Conservation (phyloP, 1,140 invertebrate species). For the Laupala kohalensis region DNA sequence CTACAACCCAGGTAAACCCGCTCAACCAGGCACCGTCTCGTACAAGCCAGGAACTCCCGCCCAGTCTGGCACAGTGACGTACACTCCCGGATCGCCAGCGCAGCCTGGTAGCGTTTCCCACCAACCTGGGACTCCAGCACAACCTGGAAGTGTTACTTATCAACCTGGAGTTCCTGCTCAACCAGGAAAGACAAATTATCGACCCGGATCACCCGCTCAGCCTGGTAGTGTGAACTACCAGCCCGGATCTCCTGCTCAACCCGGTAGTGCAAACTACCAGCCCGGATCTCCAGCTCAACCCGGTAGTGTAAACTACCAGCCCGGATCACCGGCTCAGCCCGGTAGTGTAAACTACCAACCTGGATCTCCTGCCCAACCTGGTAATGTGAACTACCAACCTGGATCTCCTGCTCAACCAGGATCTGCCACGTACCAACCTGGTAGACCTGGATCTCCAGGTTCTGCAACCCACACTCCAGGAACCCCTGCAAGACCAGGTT, state of each 20-base stretch:
- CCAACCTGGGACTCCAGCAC: neutral
- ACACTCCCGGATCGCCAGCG: slow-evolving; percentile 26
- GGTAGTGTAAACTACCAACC: slow-evolving; percentile 7
- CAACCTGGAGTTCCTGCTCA: too few relatives aligned
- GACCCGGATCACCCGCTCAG: too few relatives aligned
- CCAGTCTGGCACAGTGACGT: slow-evolving; percentile 29
- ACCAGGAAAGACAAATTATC: too few relatives aligned
- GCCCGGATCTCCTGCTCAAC: slow-evolving; percentile 20
- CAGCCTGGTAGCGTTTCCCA: slow-evolving; percentile 16
- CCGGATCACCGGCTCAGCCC: slow-evolving; percentile 24
- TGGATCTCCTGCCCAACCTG: slow-evolving; percentile 10
- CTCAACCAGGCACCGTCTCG: slow-evolving; percentile 21
- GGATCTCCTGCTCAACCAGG: slow-evolving; percentile 9
- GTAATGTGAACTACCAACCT: slow-evolving; percentile 9
- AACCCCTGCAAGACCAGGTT: slow-evolving; percentile 10
- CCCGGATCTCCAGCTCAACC: slow-evolving; percentile 29
- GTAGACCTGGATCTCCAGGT: neutral
- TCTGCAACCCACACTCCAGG: slow-evolving; percentile 12
- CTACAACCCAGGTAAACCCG: slow-evolving; percentile 17
- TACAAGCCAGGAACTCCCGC: slow-evolving; percentile 28
- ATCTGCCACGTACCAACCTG: neutral
- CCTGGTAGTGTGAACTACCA: neutral
- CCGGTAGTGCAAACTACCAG: slow-evolving; percentile 23
- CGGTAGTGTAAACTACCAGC: slow-evolving; percentile 28
- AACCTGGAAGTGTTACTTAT: too few relatives aligned